Evolutionary conservation across 2,888 invertebrate genomes (phyloP).

Genomic region (Cetonia aurata): DNA sequence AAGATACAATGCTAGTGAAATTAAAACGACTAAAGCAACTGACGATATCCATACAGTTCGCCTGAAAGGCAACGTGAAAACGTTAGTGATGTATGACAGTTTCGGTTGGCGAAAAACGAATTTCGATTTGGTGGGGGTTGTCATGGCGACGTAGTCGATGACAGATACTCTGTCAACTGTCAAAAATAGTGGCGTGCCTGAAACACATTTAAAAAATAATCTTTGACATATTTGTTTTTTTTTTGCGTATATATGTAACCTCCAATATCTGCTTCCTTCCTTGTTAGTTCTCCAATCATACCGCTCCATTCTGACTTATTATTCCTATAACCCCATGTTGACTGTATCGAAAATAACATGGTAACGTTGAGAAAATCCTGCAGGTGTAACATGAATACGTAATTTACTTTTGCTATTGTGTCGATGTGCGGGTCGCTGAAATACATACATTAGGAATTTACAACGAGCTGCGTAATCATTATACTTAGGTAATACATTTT

Average conservation of each 20-base stretch:
- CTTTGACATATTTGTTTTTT: no score
- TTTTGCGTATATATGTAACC: slow-evolving; percentile 62
- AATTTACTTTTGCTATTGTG: slow-evolving; percentile 76
- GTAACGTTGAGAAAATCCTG: slow-evolving; percentile 71
- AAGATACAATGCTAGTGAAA: slow-evolving; percentile 64
- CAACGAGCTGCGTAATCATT: no score
- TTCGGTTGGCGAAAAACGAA: slow-evolving; percentile 82
- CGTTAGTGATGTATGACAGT: slow-evolving; percentile 77
- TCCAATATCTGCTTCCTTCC: slow-evolving; percentile 74
- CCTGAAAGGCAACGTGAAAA: slow-evolving; percentile 78
- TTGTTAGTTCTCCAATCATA: slow-evolving; percentile 74
- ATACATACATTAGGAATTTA: slow-evolving; percentile 23
- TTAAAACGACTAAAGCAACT: slow-evolving; percentile 66
- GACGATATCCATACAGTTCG: slow-evolving; percentile 75
- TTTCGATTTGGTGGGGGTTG: slow-evolving; percentile 76
- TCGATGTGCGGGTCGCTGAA: slow-evolving; percentile 69
- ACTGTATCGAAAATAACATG: slow-evolving; percentile 69
- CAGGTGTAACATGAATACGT: slow-evolving; percentile 71
- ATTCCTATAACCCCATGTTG: slow-evolving; percentile 74
- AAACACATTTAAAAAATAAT: slow-evolving; percentile 47
- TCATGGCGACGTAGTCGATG: slow-evolving; percentile 77
- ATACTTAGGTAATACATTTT: no score
- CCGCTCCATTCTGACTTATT: slow-evolving; percentile 74
- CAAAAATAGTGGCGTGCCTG: slow-evolving; percentile 76
- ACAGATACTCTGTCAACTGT: slow-evolving; percentile 72